A percentile compares a stretch with the other conserved stretches of the same genome.
phyloP scores from a whole-genome alignment of 92 coral and sea anemone species.

The Paragorgia papillata region DNA sequence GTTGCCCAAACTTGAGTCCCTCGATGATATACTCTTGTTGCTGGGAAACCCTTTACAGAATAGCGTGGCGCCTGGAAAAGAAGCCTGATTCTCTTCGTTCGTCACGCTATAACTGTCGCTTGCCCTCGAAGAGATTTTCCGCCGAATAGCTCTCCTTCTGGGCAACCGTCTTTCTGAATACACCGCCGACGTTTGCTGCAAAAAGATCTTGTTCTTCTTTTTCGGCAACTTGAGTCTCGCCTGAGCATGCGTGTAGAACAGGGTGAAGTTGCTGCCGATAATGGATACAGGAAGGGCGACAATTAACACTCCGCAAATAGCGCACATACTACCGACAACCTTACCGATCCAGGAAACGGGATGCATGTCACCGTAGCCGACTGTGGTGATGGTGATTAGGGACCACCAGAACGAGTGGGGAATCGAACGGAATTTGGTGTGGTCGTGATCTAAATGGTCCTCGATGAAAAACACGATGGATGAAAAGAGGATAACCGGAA shows the following conservation, averaged over 20 bases:
- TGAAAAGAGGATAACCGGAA: conserved; percentile 90
- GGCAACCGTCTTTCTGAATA: conserved; percentile 24
- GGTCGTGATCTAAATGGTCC: not conserved
- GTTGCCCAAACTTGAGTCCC: not conserved
- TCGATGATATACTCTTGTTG: not conserved
- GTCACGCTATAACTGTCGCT: conserved; percentile 22
- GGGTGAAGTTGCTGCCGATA: conserved; percentile 93
- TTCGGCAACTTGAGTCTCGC: conserved; percentile 92
- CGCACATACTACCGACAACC: conserved; percentile 86
- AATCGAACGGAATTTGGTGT: conserved; percentile 68
- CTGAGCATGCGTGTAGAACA: conserved; percentile 95
- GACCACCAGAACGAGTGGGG: conserved; percentile 99
- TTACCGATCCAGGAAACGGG: conserved; percentile 84
- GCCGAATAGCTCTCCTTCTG: conserved; percentile 14
- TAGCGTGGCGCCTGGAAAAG: not conserved
- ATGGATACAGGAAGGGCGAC: conserved; percentile 94
- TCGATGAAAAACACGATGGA: conserved; percentile 83
- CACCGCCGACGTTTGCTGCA: conserved; percentile 20
- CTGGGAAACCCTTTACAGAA: not conserved
- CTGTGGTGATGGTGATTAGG: conserved; percentile 94
- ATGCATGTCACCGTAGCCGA: conserved; percentile 94
- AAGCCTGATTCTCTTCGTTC: conserved; percentile 2
- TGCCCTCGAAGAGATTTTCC: conserved; percentile 3
- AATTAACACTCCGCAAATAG: conserved; percentile 93
- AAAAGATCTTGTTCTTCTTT: conserved; percentile 45